These are phyloP conservation scores for Ectemnius lituratus DNA, from an alignment of 2,888 invertebrate genomes.

Conservation along the genomic window DNA sequence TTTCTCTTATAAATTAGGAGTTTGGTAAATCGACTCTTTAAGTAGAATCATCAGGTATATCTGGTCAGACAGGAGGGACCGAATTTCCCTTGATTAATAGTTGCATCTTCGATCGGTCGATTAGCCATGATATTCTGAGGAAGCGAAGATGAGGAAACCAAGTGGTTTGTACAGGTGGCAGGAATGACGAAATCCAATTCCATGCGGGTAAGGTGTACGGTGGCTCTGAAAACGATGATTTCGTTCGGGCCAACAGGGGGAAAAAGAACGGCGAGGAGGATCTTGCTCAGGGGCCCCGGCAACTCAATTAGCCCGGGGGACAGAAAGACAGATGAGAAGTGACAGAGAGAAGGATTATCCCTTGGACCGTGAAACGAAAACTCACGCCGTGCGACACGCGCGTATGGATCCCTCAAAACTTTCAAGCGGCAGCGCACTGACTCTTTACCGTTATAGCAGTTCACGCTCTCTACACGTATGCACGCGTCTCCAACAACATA, in stretches of 20 bases:
- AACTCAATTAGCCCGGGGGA: conserved; percentile 63
- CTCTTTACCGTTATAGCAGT: conserved; percentile 72
- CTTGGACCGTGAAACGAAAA: conserved; percentile 70
- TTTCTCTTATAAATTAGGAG: too few relatives aligned
- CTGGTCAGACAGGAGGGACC: not conserved
- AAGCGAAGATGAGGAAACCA: conserved; percentile 29
- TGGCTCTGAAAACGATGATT: conserved; percentile 47
- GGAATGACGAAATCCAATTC: conserved; percentile 55
- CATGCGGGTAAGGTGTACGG: conserved; percentile 25
- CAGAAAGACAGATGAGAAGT: conserved; percentile 66
- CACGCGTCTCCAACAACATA: not conserved
- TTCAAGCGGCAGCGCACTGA: conserved; percentile 52
- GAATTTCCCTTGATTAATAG: not conserved
- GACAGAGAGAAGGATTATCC: conserved; percentile 67
- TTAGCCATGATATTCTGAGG: not conserved
- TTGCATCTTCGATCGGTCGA: not conserved
- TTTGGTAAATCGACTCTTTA: too few relatives aligned
- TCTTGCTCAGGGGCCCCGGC: conserved; percentile 47
- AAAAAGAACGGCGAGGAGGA: conserved; percentile 48
- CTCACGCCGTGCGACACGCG: conserved; percentile 58
- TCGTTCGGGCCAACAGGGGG: conserved; percentile 17
- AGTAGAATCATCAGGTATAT: too few relatives aligned
- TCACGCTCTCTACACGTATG: not conserved
- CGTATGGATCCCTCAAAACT: conserved; percentile 56
- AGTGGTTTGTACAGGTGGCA: conserved; percentile 41